Evolutionary conservation across 2,113 vertebrate genomes (phyloP), one percentile per base, ranked within the genome.

Genomic region (Himantopus leucocephalus): DNA sequence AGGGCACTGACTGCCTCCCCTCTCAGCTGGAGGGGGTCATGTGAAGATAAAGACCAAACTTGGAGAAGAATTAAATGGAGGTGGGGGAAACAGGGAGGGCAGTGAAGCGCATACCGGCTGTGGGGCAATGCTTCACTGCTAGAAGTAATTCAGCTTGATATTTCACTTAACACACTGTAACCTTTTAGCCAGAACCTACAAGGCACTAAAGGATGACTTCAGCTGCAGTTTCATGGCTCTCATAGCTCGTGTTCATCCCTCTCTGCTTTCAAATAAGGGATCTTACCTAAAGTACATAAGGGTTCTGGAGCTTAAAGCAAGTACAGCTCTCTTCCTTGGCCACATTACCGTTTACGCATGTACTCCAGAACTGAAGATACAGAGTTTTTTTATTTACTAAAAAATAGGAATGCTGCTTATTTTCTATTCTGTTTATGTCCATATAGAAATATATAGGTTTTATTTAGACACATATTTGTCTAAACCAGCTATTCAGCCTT

Each of bases 21-120:
- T 96, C 94, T 92, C 94, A 94, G 95, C 58, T 87, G 85, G 94
- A 72, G 45, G n/a, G 87, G 96, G 90, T 92, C 88, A 92, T 92
- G 81, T 85, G 87, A 96, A 96, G 95, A 95, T 88, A 96, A 97
- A 95, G 94, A 96, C 93, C 67, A 85, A 85, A 91, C 81, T 87
- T 92, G 82, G 32, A 81, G 78, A 96, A 94, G 70, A 95, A 96
- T 94, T 97, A 91, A 93, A 94, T 70, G 84, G 52, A 96, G 93
- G 94, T 93, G 90, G 87, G 80, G 89, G 62, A 94, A 64, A 90
- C 27, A 58, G 81, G 66, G 86, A 83, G 83, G 50, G 35, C 47
- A 94, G 59, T 67, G 83, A 91, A 85, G 91, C 19, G 29, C 72
- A 1, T 64, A 94, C 53, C 27, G 48, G 35, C 48, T 92, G 84